Conservation (phyloP, 2,797 vertebrate species). For the Oreortyx pictus region DNA sequence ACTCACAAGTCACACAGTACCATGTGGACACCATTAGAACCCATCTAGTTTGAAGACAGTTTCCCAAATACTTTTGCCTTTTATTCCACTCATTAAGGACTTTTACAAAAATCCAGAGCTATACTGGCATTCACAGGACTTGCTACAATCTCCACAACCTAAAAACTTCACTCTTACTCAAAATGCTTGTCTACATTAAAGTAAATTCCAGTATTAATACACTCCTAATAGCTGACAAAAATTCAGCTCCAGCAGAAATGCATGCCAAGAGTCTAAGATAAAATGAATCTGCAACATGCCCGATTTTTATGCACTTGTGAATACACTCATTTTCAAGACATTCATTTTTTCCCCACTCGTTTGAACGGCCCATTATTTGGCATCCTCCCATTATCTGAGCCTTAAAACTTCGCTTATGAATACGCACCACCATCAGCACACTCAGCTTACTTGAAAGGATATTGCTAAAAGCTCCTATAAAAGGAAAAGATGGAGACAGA, state of each 20-base stretch:
- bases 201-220: background rate
- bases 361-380: background rate
- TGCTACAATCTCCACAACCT: background rate
- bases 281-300: background rate
- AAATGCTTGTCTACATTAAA: background rate
- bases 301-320: background rate
- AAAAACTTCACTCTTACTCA: background rate
- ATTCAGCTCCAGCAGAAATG: background rate
- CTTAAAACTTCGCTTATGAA: slow-evolving; percentile 6
- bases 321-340: background rate
- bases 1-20: background rate
- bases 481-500: background rate
- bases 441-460: background rate
- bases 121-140: background rate
- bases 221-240: background rate
- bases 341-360: background rate
- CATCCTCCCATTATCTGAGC: background rate
- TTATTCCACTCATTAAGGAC: background rate
- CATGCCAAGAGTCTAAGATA: background rate
- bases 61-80: background rate
- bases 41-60: background rate
- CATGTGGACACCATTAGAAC: background rate
- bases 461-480: background rate
- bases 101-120: background rate
- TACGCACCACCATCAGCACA: background rate